phyloP scores from a whole-genome alignment of 2,797 vertebrate species.

The Lateolabrax maculatus region DNA sequence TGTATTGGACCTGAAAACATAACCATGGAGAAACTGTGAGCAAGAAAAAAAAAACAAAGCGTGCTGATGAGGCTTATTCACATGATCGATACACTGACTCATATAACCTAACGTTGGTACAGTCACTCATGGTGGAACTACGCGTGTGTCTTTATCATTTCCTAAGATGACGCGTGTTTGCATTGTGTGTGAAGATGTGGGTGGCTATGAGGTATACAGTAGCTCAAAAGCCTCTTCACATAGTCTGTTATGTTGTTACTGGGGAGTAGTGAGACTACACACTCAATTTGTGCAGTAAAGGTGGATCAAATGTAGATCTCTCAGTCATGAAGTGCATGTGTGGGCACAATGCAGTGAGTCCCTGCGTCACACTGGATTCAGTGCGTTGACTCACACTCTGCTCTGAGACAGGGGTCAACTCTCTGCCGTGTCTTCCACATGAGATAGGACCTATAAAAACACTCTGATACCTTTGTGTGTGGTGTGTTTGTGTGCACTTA shows the following conservation, averaged over 20 bases:
- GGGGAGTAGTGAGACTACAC: background rate
- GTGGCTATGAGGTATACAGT: conserved; percentile 13
- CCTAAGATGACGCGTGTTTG: conserved; percentile 27
- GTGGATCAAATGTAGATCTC: conserved; percentile 31
- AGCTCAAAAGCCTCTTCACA: conserved; percentile 17
- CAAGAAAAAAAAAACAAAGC: conserved; percentile 4
- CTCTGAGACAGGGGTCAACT: conserved; percentile 61
- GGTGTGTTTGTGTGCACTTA: conserved; percentile 67
- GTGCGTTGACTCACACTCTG: conserved; percentile 68
- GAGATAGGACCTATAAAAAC: conserved; percentile 65
- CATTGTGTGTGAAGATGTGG: conserved; percentile 41
- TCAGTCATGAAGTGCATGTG: conserved; percentile 30
- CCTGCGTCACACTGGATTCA: conserved; percentile 55
- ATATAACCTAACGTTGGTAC: background rate
- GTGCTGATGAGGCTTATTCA: conserved; percentile 9
- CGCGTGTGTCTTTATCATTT: background rate
- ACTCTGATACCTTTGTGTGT: conserved; percentile 27
- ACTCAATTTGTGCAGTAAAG: conserved; percentile 13
- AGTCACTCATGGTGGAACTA: conserved; percentile 2
- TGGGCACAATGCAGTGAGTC: conserved; percentile 34
- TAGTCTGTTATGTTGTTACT: background rate
- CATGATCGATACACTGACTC: background rate
- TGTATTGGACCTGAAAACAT: conserved; percentile 92
- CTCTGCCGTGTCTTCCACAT: conserved; percentile 63
- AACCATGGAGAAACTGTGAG: conserved; percentile 39